These are phyloP conservation scores for Bambusicola thoracicus DNA, from an alignment of 2,113 vertebrate species.

Conservation along the genomic window DNA sequence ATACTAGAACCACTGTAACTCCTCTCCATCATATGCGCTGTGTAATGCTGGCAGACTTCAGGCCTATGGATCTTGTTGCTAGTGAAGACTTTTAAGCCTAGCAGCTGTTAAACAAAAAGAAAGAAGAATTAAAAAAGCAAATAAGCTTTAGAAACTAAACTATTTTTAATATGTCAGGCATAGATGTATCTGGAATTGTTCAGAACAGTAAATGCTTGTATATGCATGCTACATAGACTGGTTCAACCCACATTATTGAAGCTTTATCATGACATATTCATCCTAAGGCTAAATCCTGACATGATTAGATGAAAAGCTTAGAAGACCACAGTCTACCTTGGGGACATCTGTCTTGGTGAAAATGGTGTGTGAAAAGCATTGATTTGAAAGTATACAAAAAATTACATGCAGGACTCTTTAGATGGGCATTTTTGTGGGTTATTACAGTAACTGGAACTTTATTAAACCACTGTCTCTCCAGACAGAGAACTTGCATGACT, in stretches of 20 bases:
- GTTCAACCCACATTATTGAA: background rate
- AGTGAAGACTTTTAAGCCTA: conserved; percentile 78
- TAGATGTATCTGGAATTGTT: background rate
- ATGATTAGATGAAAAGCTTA: background rate
- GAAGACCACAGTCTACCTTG: background rate
- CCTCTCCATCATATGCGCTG: conserved; percentile 48
- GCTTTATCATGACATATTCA: background rate
- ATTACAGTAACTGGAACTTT: background rate
- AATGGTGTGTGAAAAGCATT: background rate
- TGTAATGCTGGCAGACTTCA: conserved; percentile 47
- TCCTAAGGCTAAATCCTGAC: background rate
- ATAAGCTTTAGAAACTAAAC: background rate
- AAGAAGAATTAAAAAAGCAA: conserved; percentile 17
- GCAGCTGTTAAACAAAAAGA: conserved; percentile 65
- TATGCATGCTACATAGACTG: background rate
- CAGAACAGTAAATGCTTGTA: background rate
- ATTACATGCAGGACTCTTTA: background rate
- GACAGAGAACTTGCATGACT: background rate
- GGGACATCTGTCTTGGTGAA: background rate
- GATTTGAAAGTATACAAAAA: background rate
- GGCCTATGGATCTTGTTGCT: conserved; percentile 75
- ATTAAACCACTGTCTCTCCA: background rate
- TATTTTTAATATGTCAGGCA: background rate
- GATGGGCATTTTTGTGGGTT: background rate
- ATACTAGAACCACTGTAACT: conserved; percentile 23